Percentiles rank a stretch among this genome's conserved stretches.
These are phyloP conservation scores for Amphiprion percula DNA, from an alignment of 2,113 vertebrate genomes.

Conservation along the genomic window DNA sequence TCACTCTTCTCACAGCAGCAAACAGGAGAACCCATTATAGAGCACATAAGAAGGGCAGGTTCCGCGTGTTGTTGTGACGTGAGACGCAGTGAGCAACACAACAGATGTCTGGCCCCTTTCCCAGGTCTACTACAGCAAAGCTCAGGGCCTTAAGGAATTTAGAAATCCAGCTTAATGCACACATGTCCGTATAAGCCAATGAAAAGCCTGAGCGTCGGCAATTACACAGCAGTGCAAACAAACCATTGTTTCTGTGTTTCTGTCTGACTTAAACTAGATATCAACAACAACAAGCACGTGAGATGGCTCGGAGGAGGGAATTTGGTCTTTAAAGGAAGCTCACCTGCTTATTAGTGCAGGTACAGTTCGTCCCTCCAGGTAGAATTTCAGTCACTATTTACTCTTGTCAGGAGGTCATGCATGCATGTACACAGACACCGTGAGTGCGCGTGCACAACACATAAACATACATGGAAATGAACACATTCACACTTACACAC, in stretches of 20 bases:
- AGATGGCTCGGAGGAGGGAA: constrained; percentile 1
- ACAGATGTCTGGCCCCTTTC: constrained; percentile 64
- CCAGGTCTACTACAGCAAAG: constrained; percentile 41
- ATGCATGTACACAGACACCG: neutral
- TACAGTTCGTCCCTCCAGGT: constrained; percentile 30
- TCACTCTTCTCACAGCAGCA: neutral
- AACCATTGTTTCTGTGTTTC: constrained; percentile 14
- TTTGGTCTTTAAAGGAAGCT: constrained; percentile 6
- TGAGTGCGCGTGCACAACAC: neutral
- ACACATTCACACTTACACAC: neutral
- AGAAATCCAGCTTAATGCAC: constrained; percentile 65
- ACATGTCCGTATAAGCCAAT: constrained; percentile 54
- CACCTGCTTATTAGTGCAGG: constrained; percentile 17
- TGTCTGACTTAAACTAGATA: constrained; percentile 4
- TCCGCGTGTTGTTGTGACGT: constrained; percentile 52
- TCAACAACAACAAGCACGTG: neutral
- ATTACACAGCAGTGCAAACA: neutral
- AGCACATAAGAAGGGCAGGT: constrained; percentile 18
- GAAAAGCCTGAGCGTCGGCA: constrained; percentile 5
- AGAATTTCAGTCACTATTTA: constrained; percentile 29
- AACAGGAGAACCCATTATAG: neutral
- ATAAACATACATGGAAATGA: neutral
- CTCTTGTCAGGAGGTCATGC: constrained; percentile 7
- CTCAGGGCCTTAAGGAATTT: constrained; percentile 40
- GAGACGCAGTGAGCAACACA: constrained; percentile 14